These are phyloP conservation scores for Garrulus glandarius DNA, from an alignment of 2,797 vertebrate genomes.

Conservation along the genomic window DNA sequence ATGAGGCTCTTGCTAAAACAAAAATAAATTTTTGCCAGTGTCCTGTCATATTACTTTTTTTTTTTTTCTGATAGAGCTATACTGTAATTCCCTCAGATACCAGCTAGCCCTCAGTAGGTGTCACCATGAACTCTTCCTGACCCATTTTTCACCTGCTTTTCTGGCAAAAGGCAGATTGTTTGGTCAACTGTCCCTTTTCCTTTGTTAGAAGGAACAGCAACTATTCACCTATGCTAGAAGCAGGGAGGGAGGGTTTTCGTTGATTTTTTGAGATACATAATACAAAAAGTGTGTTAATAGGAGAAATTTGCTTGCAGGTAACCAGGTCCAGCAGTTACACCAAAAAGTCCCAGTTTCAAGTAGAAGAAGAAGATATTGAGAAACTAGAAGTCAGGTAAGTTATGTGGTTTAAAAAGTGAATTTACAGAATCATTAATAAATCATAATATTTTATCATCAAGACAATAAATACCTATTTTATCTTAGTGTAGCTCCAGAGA, in stretches of 20 bases:
- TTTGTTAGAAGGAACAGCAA: not conserved
- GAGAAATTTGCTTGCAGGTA: constrained; percentile 78
- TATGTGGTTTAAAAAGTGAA: not conserved
- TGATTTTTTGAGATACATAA: not conserved
- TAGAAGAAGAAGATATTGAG: constrained; percentile 98
- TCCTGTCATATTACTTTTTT: not conserved
- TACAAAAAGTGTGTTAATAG: not conserved
- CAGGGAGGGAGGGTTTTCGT: not conserved
- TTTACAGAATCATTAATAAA: not conserved
- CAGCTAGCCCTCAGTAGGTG: not conserved
- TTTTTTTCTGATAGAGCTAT: not conserved
- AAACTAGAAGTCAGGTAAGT: constrained; percentile 95
- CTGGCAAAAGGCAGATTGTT: not conserved
- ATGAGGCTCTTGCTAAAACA: not conserved
- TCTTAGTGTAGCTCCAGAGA: not conserved
- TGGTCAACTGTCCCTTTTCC: not conserved
- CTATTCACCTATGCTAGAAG: not conserved
- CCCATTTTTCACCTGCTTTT: not conserved
- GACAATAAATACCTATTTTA: not conserved
- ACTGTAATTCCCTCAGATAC: not conserved
- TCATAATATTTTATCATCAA: not conserved
- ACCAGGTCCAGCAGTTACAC: constrained; percentile 94
- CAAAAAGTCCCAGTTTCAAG: constrained; percentile 93
- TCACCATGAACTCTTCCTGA: not conserved
- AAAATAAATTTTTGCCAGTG: not conserved